Percentiles rank a stretch among this genome's conserved stretches.
Evolutionary conservation across 2,113 vertebrate species (phyloP).

Genomic region (Corythaeola cristata): DNA sequence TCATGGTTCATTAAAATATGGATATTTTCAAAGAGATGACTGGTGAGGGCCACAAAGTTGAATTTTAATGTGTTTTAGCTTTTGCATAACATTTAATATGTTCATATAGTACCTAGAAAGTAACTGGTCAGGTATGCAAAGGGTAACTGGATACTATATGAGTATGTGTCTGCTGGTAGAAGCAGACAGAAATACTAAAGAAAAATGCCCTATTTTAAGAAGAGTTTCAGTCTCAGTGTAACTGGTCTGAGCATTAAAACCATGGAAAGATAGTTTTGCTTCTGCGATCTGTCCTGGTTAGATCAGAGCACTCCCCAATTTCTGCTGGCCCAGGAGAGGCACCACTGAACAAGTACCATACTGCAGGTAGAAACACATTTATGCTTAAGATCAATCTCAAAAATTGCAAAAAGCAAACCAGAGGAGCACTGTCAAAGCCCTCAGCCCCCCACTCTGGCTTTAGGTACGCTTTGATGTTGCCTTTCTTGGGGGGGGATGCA

Average conservation of each 20-base stretch:
- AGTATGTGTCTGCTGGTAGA: neutral
- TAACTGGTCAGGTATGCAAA: neutral
- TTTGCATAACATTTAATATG: neutral
- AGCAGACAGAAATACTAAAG: neutral
- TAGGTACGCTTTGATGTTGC: neutral
- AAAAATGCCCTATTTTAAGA: neutral
- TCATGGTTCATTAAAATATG: neutral
- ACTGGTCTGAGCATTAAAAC: neutral
- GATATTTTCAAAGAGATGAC: neutral
- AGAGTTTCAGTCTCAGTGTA: neutral
- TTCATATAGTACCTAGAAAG: neutral
- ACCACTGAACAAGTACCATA: neutral
- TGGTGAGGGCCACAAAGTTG: neutral
- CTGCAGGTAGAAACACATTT: neutral
- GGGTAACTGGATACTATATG: too few relatives aligned
- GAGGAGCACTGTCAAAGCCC: neutral
- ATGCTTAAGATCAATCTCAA: neutral
- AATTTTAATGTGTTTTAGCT: neutral
- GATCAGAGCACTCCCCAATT: neutral
- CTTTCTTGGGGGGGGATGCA: neutral
- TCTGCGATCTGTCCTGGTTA: neutral
- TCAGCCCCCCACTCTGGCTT: neutral
- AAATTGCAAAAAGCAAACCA: neutral
- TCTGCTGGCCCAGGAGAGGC: neutral
- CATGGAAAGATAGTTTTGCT: neutral